Conservation (phyloP, 2,797 vertebrate genomes). For the Poecile montanus region DNA sequence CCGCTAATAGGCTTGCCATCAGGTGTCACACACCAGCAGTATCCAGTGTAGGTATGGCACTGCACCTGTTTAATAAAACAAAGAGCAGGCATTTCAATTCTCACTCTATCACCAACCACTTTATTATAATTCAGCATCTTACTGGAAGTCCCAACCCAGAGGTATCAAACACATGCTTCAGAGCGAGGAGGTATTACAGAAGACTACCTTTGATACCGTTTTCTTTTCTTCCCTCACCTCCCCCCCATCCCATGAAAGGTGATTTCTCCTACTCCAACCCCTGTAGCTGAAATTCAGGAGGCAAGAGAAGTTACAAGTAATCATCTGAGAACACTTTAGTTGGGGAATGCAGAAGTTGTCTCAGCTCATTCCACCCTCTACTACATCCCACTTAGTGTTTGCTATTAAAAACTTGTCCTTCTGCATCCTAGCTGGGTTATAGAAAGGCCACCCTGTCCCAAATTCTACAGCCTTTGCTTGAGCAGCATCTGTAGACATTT, state of each 20-base stretch:
- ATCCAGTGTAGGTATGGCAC: slow-evolving; percentile 96
- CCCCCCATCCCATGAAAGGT: not conserved
- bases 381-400: not conserved
- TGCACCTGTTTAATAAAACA: slow-evolving; percentile 86
- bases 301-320: not conserved
- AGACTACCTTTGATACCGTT: not conserved
- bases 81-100: slow-evolving; percentile 57
- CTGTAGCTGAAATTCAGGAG: not conserved
- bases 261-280: not conserved
- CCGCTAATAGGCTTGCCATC: slow-evolving; percentile 98
- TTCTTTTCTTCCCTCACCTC: not conserved
- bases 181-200: not conserved
- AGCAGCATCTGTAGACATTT: not conserved
- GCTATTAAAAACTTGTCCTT: not conserved
- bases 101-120: not conserved
- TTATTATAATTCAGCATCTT: not conserved
- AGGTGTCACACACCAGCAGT: slow-evolving; percentile 97
- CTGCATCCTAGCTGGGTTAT: not conserved
- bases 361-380: not conserved
- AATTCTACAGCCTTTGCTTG: not conserved
- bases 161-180: not conserved
- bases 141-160: not conserved
- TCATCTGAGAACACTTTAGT: not conserved
- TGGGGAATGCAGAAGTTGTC: not conserved
- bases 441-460: not conserved